Evolutionary conservation across 1,140 invertebrate genomes (phyloP).

Genomic region (Bombyx mandarina): DNA sequence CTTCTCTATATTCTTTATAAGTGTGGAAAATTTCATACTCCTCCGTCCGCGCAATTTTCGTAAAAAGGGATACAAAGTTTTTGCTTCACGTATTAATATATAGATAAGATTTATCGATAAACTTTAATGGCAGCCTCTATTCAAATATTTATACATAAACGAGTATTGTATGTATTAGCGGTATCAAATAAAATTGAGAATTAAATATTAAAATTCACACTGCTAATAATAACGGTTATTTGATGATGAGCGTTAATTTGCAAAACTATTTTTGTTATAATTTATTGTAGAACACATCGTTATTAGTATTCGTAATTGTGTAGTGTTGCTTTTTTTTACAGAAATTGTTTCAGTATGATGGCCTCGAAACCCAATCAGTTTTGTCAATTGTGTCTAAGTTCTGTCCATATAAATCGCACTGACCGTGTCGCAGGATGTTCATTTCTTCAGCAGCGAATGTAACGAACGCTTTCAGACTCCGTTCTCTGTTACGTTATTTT

Average conservation of each 20-base stretch:
- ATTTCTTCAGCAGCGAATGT: slow-evolving; percentile 50
- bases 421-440: slow-evolving; percentile 30
- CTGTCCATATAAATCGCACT: slow-evolving; percentile 54
- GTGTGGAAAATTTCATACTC: too few species aligned
- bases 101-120: too few species aligned
- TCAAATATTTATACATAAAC: too few species aligned
- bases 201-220: not conserved
- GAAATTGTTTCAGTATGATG: slow-evolving; percentile 29
- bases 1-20: too few species aligned
- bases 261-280: not conserved
- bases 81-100: too few species aligned
- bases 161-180: too few species aligned
- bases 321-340: too few species aligned
- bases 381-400: slow-evolving; percentile 46
- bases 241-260: not conserved
- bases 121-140: too few species aligned
- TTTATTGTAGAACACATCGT: slow-evolving; percentile 10
- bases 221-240: not conserved
- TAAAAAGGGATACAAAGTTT: too few species aligned
- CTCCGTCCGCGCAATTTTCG: too few species aligned
- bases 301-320: too few species aligned
- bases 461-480: slow-evolving; percentile 24
- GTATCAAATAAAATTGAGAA: too few species aligned
- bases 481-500: not conserved
- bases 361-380: slow-evolving; percentile 56